Base-by-base conservation (phyloP, 2,797 vertebrate species). In the Vireo griseus region DNA sequence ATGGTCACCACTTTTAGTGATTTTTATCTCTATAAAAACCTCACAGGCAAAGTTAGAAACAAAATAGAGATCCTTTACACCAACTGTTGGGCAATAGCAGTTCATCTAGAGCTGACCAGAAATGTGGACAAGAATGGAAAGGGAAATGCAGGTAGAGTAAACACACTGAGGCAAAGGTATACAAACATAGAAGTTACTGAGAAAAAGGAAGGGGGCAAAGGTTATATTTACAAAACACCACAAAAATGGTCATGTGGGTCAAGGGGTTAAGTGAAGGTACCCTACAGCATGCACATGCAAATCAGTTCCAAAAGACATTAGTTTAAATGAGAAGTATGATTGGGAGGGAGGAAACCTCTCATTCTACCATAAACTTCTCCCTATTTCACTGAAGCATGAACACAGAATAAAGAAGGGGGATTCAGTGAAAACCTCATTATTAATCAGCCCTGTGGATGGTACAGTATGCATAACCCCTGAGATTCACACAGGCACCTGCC, bases 401-500 rank as follows among this genome's bases (percentile, higher is more conserved):
- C 88, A 93, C 77, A 90, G 81, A 91, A 85, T 84, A 91, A 94
- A 87, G 91, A 59, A 88, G 74, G 71, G 55, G 52, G 86, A 88
- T 47, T 89, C 73, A 69, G 82, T 51, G 79, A 63, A 96, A 94
- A 91, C 29, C 82, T 92, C 93, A 73, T 95, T 96, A 96, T 96
- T 97, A 96, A 93, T 91, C 94, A 94, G 92, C 80, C 90, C 90
- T 86, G 74, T 81, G 88, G 93, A 95, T 51, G 88, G 82, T 84
- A 85, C 74, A 94, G 96, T 88, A 84, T 75, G 77, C 58, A 90
- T 95, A 97, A 96, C 95, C 96, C 88, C 92, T 42, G 85, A 95
- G 96, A 97, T 94, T 95, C 96, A 96, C 72, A 88, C 92, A 95
- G 95, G 93, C 96, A 97, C 95, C 95, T 97, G 96, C 93, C 95